Conservation (phyloP, 1,140 invertebrate genomes). For the Arion vulgaris region DNA sequence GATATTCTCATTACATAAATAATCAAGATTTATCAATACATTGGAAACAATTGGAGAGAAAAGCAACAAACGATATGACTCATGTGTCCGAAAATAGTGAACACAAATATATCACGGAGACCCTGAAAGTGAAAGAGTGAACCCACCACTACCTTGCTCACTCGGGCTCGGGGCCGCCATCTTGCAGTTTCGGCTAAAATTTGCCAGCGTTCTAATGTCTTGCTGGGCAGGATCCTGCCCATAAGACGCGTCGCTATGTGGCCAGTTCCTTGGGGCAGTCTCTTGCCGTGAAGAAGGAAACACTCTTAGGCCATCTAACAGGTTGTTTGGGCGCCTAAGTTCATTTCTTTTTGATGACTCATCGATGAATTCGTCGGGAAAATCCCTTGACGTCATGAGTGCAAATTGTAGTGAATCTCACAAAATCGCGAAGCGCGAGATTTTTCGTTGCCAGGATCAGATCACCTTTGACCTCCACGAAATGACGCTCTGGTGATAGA, state of each 20-base stretch:
- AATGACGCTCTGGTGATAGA: too few relatives aligned
- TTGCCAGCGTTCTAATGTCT: slow-evolving; percentile 50
- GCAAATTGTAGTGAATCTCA: slow-evolving; percentile 11
- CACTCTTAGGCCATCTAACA: slow-evolving; percentile 54
- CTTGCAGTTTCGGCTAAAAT: slow-evolving; percentile 64
- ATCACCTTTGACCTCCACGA: neutral
- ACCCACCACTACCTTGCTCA: slow-evolving; percentile 52
- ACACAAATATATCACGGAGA: slow-evolving; percentile 48
- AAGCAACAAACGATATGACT: slow-evolving; percentile 48
- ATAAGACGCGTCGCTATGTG: slow-evolving; percentile 42
- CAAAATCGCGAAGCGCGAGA: neutral
- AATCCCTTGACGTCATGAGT: slow-evolving; percentile 64
- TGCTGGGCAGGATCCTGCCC: slow-evolving; percentile 49
- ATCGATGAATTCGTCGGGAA: slow-evolving; percentile 68
- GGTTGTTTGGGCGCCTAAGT: slow-evolving; percentile 59
- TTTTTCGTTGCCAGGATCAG: neutral
- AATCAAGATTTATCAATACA: neutral
- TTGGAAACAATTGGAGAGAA: slow-evolving; percentile 39
- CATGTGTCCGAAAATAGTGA: slow-evolving; percentile 59
- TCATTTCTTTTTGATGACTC: slow-evolving; percentile 69
- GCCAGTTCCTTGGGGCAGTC: slow-evolving; percentile 36
- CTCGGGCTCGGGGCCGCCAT: slow-evolving; percentile 62
- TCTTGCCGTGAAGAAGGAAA: slow-evolving; percentile 51
- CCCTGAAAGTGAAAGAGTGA: slow-evolving; percentile 32
- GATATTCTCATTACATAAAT: neutral